These are phyloP conservation scores for Unio delphinus DNA, from an alignment of 2,888 invertebrate genomes.

Conservation along the genomic window DNA sequence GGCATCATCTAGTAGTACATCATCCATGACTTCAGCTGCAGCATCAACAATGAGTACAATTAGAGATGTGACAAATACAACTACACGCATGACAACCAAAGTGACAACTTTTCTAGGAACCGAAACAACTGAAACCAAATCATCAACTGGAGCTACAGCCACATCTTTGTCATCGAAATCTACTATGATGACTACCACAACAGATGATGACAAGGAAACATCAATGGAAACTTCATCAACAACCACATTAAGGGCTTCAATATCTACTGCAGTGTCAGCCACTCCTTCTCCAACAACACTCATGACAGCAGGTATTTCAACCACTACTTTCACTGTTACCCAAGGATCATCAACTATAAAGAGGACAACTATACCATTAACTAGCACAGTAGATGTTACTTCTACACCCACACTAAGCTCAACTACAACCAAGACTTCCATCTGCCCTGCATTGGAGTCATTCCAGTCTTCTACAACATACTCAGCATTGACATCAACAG, in stretches of 20 bases:
- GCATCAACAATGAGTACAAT: not conserved
- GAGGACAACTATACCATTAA: not conserved
- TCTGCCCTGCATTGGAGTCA: too few species aligned
- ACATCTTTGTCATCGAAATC: not conserved
- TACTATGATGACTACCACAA: not conserved
- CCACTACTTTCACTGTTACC: not conserved
- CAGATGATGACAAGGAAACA: not conserved
- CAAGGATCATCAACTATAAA: constrained; percentile 2
- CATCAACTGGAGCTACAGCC: constrained; percentile 5
- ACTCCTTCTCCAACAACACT: not conserved
- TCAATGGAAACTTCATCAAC: constrained; percentile 2
- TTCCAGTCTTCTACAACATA: too few species aligned
- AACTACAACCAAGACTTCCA: constrained; percentile 3
- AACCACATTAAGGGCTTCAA: not conserved
- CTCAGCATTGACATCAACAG: too few species aligned
- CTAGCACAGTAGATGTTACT: not conserved
- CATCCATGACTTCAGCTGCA: not conserved
- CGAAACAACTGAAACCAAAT: constrained; percentile 1
- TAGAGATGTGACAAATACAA: not conserved
- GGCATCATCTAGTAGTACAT: not conserved
- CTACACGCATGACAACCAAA: constrained; percentile 3
- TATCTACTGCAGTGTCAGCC: constrained; percentile 5
- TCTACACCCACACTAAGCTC: not conserved
- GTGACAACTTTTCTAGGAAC: constrained; percentile 2
- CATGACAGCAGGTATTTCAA: not conserved